Conservation (phyloP, 2,113 vertebrate species). For the Tragelaphus scriptus region DNA sequence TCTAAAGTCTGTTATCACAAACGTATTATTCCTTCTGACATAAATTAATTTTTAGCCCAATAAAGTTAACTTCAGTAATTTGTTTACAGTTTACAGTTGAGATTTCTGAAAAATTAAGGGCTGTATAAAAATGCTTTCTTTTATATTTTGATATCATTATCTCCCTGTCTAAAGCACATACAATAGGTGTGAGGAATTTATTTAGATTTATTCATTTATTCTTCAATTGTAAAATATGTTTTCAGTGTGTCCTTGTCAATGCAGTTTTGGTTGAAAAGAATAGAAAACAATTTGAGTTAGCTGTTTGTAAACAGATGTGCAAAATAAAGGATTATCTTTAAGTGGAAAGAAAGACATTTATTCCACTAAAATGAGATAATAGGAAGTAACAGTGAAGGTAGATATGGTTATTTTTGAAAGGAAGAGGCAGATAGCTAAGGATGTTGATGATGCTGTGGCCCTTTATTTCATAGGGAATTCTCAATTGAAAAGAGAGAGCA, state of each 20-base stretch:
- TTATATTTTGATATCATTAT: neutral
- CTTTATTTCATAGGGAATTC: slow-evolving; percentile 9
- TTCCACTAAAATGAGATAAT: neutral
- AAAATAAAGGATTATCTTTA: neutral
- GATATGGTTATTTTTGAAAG: neutral
- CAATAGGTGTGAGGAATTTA: neutral
- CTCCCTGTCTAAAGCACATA: neutral
- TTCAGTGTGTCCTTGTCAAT: neutral
- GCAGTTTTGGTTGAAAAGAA: neutral
- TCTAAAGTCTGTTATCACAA: neutral
- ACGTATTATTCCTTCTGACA: neutral
- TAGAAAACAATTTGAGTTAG: neutral
- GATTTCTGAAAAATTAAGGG: neutral
- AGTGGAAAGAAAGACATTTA: neutral
- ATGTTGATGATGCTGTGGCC: neutral
- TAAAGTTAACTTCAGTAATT: neutral
- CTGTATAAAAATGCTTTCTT: neutral
- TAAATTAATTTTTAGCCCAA: neutral
- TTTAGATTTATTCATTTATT: neutral
- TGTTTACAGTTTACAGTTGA: neutral
- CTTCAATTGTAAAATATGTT: neutral
- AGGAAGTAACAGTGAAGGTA: neutral
- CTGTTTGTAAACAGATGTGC: neutral
- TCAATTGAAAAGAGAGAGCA: neutral
- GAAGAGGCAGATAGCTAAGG: neutral